A percentile compares a stretch with the other conserved stretches of the same genome.
Conservation (phyloP, 1,140 invertebrate species). For the Caenorhabditis latens region DNA sequence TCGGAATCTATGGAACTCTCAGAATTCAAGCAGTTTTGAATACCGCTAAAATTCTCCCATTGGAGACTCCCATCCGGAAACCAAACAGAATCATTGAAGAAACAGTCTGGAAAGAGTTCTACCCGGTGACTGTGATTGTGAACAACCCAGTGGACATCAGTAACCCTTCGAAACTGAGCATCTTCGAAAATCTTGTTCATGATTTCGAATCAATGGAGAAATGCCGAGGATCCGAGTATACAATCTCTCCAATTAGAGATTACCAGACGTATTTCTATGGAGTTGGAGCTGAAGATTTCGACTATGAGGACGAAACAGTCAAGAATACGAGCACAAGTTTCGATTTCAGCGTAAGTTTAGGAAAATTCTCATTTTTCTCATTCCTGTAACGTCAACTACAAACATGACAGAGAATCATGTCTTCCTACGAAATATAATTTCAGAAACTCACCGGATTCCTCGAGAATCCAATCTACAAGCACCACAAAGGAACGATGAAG, state of each 20-base stretch:
- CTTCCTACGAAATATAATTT: background rate
- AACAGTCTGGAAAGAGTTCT: conserved; percentile 75
- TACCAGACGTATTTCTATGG: conserved; percentile 69
- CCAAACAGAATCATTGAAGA: conserved; percentile 73
- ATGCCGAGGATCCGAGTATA: conserved; percentile 67
- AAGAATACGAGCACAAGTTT: conserved; percentile 24
- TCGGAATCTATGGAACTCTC: conserved; percentile 70
- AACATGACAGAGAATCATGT: background rate
- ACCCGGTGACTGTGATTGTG: conserved; percentile 75
- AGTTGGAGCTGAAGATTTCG: conserved; percentile 33
- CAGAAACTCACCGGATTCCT: conserved; percentile 45
- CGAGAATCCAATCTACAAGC: conserved; percentile 60
- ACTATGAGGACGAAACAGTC: conserved; percentile 37
- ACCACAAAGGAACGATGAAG: conserved; percentile 49
- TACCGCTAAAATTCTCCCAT: conserved; percentile 75
- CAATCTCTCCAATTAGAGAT: conserved; percentile 72
- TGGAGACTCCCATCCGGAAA: conserved; percentile 70
- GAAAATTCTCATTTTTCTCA: background rate
- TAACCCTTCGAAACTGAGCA: conserved; percentile 6
- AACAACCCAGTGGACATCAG: conserved; percentile 75
- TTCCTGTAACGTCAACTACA: no score
- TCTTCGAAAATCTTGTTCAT: conserved; percentile 69
- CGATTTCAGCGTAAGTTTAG: conserved; percentile 59
- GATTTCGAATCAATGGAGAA: conserved; percentile 73
- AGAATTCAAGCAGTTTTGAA: conserved; percentile 68